phyloP scores from a whole-genome alignment of 2,797 vertebrate genomes.

The Luscinia megarhynchos region DNA sequence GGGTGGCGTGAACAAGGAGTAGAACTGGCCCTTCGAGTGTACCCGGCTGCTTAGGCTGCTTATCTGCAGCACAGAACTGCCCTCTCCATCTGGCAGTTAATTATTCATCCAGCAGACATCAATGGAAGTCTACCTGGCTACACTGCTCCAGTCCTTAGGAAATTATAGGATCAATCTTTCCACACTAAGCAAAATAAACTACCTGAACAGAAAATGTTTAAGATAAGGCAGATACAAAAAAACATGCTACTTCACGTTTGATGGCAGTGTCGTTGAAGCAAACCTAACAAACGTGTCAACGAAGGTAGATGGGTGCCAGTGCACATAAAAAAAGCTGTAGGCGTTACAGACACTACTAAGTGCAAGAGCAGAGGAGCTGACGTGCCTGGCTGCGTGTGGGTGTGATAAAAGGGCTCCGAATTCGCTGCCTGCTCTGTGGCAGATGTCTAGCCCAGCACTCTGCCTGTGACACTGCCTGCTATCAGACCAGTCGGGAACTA shows the following conservation, averaged over 20 bases:
- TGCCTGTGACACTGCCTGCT: background rate
- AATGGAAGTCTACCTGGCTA: slow-evolving; percentile 12
- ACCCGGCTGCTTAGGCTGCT: slow-evolving; percentile 15
- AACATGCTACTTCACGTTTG: slow-evolving; percentile 7
- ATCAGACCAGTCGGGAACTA: background rate
- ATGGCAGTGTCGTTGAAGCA: background rate
- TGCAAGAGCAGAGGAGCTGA: slow-evolving; percentile 34
- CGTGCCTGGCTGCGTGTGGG: background rate
- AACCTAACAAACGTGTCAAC: background rate
- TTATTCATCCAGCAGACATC: slow-evolving; percentile 46
- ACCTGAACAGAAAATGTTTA: background rate
- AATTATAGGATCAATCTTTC: slow-evolving; percentile 8
- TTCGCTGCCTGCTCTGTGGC: background rate
- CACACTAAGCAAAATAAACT: slow-evolving; percentile 27
- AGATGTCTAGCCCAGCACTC: background rate
- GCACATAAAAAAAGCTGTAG: background rate
- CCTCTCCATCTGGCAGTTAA: slow-evolving; percentile 15
- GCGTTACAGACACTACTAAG: slow-evolving; percentile 13
- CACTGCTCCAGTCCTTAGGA: background rate
- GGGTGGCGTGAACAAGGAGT: background rate
- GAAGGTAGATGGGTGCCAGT: background rate
- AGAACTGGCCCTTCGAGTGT: slow-evolving; percentile 62
- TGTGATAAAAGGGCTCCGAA: background rate
- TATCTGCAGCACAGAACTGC: slow-evolving; percentile 42
- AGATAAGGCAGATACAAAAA: slow-evolving; percentile 8